phyloP scores from a whole-genome alignment of 2,888 invertebrate genomes.

The Hylaea fasciaria region DNA sequence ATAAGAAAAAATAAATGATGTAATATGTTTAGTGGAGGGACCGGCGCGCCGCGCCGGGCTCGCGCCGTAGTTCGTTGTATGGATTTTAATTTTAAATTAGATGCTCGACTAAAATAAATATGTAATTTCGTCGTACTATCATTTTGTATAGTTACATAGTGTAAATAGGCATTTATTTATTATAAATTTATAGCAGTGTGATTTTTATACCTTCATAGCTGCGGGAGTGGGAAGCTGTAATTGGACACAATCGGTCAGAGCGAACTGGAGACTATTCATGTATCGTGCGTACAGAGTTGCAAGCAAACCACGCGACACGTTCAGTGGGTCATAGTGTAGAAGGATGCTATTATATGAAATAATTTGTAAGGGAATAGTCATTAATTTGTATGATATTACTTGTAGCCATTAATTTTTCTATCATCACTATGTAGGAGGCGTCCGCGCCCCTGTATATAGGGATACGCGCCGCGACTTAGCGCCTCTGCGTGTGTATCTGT shows the following conservation, averaged over 20 bases:
- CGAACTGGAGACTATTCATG: constrained; percentile 71
- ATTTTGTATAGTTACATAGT: constrained; percentile 85
- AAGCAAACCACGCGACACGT: constrained; percentile 63
- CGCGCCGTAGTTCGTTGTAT: constrained; percentile 74
- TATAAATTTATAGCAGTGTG: constrained; percentile 84
- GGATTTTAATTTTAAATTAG: constrained; percentile 78
- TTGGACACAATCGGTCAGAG: constrained; percentile 73
- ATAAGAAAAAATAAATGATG: constrained; percentile 70
- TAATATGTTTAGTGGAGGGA: constrained; percentile 70
- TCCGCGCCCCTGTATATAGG: constrained; percentile 69
- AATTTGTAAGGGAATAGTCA: constrained; percentile 85
- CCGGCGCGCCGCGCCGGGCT: constrained; percentile 51
- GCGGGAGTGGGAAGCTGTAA: constrained; percentile 77
- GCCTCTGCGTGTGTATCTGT: constrained; percentile 72
- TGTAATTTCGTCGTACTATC: constrained; percentile 83
- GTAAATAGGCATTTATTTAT: constrained; percentile 86
- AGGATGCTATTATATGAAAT: constrained; percentile 83
- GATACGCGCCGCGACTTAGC: constrained; percentile 60
- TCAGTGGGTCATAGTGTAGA: constrained; percentile 81
- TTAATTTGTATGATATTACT: constrained; percentile 85
- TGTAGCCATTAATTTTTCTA: constrained; percentile 83
- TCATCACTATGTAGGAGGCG: constrained; percentile 71
- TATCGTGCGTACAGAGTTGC: constrained; percentile 70
- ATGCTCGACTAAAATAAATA: constrained; percentile 79
- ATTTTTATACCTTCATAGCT: constrained; percentile 79